Evolutionary conservation across 2,113 vertebrate species (phyloP), one percentile per base, ranked within the genome.

Genomic region (Ramphastos sulfuratus): DNA sequence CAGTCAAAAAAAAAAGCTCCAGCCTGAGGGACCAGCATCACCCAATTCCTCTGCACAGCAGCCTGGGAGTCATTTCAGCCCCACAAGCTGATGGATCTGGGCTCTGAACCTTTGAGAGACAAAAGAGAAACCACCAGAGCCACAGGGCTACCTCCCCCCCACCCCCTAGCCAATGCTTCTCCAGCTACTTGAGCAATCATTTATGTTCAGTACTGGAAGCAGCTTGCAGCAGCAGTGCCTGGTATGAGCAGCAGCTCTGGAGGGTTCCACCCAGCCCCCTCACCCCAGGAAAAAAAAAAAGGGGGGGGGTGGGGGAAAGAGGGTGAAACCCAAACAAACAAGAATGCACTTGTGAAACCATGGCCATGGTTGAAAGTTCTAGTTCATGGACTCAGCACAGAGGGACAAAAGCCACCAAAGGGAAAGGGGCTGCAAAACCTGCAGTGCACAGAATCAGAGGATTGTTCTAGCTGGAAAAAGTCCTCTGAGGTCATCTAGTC

Each of bases 331-430:
- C 61, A 94, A 86, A 74, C 67, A 77, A 85, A 76, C 60, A 92
- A 77, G 82, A 91, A 89, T 25, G 59, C 72, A 71, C 79, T 95
- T 95, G 72, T 91, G 96, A 96, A 96, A 94, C 87, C 65, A 52
- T 2, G 37, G 30, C 80, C 91, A 80, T 33, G 85, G 89, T 87
- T 94, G 93, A 95, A 93, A 91, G 86, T 87, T 93, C 72, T 64
- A 94, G 87, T 23, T 39, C 25, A 12, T 33, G 37, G 88, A 69
- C 76, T 86, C 80, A 80, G 83, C 85, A 77, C 14, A 89, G 85
- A 92, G 65, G 85, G 85, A 87, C 58, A 93, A 95, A 94, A 94
- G 91, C 71, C 82, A 95, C 52, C 82, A 61, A 71, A 89, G 31
- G 56, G 87, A 65, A 93, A 94, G 83, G 64, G 35, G 87, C 66